A percentile compares a stretch with the other conserved stretches of the same genome.
phyloP scores from a whole-genome alignment of 2,888 invertebrate genomes.

The Plagodis dolabraria region DNA sequence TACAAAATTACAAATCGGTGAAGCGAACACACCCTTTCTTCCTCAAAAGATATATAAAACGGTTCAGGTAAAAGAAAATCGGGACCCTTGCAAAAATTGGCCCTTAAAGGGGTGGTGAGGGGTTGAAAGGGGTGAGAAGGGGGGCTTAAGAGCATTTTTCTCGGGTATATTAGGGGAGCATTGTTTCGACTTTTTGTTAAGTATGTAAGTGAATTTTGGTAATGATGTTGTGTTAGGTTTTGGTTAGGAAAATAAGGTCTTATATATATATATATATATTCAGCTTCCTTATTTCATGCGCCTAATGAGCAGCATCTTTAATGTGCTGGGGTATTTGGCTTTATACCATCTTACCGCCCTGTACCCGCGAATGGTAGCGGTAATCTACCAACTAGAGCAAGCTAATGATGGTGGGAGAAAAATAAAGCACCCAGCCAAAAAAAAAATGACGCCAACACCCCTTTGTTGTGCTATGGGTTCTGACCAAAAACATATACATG shows the following conservation, averaged over 20 bases:
- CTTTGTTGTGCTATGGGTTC: too few relatives aligned
- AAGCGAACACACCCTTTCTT: slow-evolving; percentile 58
- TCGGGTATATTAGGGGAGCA: slow-evolving; percentile 55
- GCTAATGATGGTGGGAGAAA: too few relatives aligned
- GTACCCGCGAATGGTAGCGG: too few relatives aligned
- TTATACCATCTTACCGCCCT: too few relatives aligned
- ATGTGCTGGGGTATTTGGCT: too few relatives aligned
- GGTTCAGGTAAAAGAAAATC: slow-evolving; percentile 74
- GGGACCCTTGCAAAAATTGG: slow-evolving; percentile 75
- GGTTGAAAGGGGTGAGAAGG: slow-evolving; percentile 41
- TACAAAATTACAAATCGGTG: slow-evolving; percentile 40
- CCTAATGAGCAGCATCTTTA: too few relatives aligned
- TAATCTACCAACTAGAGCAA: too few relatives aligned
- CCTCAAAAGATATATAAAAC: slow-evolving; percentile 62
- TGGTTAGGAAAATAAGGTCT: not conserved
- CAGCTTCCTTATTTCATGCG: too few relatives aligned
- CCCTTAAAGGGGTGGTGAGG: slow-evolving; percentile 46
- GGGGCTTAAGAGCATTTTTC: slow-evolving; percentile 66
- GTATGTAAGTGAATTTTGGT: slow-evolving; percentile 70
- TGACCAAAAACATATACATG: too few relatives aligned
- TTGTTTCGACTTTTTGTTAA: slow-evolving; percentile 69
- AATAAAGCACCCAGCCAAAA: too few relatives aligned
- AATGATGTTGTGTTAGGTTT: slow-evolving; percentile 51
- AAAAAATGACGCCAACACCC: too few relatives aligned
- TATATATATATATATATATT: too few relatives aligned